Base-by-base conservation (phyloP, 1,140 invertebrate genomes). In the Solenopsis fugax region DNA sequence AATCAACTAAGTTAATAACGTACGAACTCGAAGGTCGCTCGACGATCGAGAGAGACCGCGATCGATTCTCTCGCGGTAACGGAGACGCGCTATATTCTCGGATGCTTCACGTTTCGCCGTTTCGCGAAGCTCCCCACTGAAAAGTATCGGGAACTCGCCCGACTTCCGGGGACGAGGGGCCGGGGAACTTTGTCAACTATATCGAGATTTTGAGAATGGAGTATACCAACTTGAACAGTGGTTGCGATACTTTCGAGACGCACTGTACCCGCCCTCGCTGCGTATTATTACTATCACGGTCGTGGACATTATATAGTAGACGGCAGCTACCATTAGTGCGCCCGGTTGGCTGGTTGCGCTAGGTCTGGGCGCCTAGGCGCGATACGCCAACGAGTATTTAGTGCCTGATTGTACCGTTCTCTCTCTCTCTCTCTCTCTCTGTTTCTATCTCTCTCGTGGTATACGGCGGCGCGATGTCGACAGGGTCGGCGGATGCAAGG, bases 301-400 rank as follows among this genome's bases (percentile, higher is more conserved):
- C 65, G 77, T 50, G 85, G 77, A 29, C 64, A 81, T 86, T 86
- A 80, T 86, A 86, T 82, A 86, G 76, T 69, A 86, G 85, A 65
- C 41, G 62, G 77, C 77, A 86, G 85, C 80, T 73, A 84, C 80
- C 80, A 84, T 84, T 84, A 84, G 80, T 73, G 80, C 80, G 54
- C 69, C 29, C 24, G 80, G 80, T 41, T 56, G 77, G 78, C 37
- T 75, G 80, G 69, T 84, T 86, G 84, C 18, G 62, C 76, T 69
- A 80, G 85, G 85, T 86, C 85, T 86, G 60, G 75, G 60, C 65
- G 45, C 65, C 75, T 67, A 62, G 77, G 29, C 73, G 60, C 87
- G 88, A 82, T 89, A 87, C 67, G 50, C 58, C 88, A 87, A 58
- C 76, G 89, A 67, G 89, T 90, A 90, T 91, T 91, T 91, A 88